A percentile compares a stretch with the other conserved stretches of the same genome.
Evolutionary conservation across 2,797 vertebrate species (phyloP).

Genomic region (Sternotherus odoratus): DNA sequence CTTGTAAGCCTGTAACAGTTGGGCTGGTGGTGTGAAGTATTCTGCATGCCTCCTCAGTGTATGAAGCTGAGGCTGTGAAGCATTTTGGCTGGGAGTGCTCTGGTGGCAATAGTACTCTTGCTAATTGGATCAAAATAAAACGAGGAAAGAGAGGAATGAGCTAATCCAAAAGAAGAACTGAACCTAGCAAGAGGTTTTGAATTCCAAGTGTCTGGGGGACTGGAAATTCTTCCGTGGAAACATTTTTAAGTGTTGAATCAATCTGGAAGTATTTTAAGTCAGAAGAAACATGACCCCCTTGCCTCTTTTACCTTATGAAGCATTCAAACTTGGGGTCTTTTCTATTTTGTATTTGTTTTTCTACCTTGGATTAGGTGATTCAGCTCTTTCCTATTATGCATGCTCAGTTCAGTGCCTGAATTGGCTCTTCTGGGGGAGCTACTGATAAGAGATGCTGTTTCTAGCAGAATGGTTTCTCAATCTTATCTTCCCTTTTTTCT

Average conservation of each 20-base stretch:
- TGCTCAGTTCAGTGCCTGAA: not conserved
- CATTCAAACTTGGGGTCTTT: not conserved
- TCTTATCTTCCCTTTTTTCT: not conserved
- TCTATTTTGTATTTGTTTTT: conserved; percentile 36
- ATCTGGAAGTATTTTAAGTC: conserved; percentile 63
- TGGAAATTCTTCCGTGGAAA: conserved; percentile 35
- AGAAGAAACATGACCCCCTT: conserved; percentile 33
- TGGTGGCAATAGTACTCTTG: not conserved
- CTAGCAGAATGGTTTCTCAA: not conserved
- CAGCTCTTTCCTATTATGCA: not conserved
- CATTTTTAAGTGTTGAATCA: conserved; percentile 41
- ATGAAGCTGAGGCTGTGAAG: accelerated
- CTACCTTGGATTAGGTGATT: conserved; percentile 29
- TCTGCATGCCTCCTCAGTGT: not conserved
- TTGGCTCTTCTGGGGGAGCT: not conserved
- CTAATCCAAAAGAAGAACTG: not conserved
- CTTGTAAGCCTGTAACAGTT: not conserved
- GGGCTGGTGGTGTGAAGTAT: not conserved
- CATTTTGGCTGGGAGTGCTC: not conserved
- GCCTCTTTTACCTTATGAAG: conserved; percentile 9
- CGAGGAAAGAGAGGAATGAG: not conserved
- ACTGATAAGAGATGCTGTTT: not conserved
- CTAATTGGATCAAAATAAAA: not conserved
- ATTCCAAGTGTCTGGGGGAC: conserved; percentile 14
- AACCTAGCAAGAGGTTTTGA: not conserved